Base-by-base conservation (phyloP, 1,140 invertebrate species). In the Sarcophaga peregrina region DNA sequence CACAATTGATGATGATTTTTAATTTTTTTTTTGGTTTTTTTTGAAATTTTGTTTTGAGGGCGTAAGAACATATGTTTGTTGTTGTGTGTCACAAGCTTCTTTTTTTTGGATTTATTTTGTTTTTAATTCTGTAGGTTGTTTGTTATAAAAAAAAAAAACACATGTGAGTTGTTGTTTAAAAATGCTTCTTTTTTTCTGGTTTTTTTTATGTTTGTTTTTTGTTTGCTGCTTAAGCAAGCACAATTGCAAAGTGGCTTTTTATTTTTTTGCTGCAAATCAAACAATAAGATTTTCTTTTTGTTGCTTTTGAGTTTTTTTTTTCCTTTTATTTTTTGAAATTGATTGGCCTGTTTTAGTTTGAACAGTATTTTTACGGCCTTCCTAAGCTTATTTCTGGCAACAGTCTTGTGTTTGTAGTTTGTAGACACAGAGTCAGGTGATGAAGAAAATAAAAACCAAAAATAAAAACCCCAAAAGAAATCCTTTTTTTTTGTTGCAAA, bases 341-440 rank as follows among this genome's bases (percentile, higher is more conserved):
- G 52, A 81, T 81, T 81, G 80, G 52, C 45, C 25, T 68, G 54
- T 80, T 80, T 8, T n/a, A 17, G 52, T 80, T 15, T 80, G 48
- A n/a, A 13, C 9, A 37, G 4, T 37, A 37, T 54, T 47, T 46
- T 80, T 80, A 15, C 46, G 10, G 72, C 46, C 46, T 17, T 46
- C 46, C 11, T 48, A 11, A n/a, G 50, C 15, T 62, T 54, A 11
- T 80, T 25, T 81, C 7, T 88, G 89, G n/a, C n/a, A n/a, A n/a
- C n/a, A n/a, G n/a, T n/a, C n/a, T n/a, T n/a, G n/a, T n/a, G n/a
- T n/a, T n/a, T n/a, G n/a, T n/a, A n/a, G n/a, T n/a, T n/a, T n/a
- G n/a, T n/a, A n/a, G n/a, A n/a, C n/a, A n/a, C n/a, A n/a, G n/a
- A 87, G 88, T 89, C 88, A 89, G 88, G 88, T 89, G 88, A 89